Evolutionary conservation across 2,113 vertebrate genomes (phyloP), one percentile per base, ranked within the genome.

Genomic region (zebrafish (Danio rerio)): DNA sequence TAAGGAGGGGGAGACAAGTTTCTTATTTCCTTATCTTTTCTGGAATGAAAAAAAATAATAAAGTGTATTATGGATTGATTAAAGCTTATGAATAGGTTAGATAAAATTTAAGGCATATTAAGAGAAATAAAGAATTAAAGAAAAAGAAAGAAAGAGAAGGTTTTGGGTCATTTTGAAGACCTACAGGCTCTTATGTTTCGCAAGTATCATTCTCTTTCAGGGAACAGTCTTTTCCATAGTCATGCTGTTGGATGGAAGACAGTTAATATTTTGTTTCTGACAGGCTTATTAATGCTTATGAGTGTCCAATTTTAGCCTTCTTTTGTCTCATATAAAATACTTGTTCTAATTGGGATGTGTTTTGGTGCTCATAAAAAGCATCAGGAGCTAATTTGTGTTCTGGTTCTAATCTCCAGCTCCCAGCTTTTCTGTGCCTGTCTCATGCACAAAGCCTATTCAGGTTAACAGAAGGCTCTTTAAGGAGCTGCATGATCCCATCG

Each of bases 331-430:
- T 69, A 8, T 16, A 62, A 8, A 55, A 12, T 31, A 10, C 5
- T 83, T 40, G 55, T n/a, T 61, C 65, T 76, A 83, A 82, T 76
- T 75, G 65, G 21, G 53, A 73, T 53, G 61, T 52, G 72, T 56
- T 80, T 21, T 16, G 47, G 59, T 66, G 16, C 70, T 78, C 65
- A 73, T 70, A 68, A 79, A n/a, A 65, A 56, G 31, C 65, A 83
- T 84, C 50, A 80, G 72, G 59, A 71, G 59, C 82, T 69, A 20
- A 81, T 84, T 75, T 81, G 56, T 63, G 45, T 77, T n/a, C 58
- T 50, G 53, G 40, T 59, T 77, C 74, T 75, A 75, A 62, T 58
- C 73, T 78, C 40, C 42, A 42, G 52, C 18, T 73, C 68, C 74
- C 52, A 74, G 66, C 21, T 76, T 59, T 77, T 83, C 50, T 77